These are phyloP conservation scores for Clarias pachynema DNA, from an alignment of 2,797 vertebrate species.

Conservation along the genomic window DNA sequence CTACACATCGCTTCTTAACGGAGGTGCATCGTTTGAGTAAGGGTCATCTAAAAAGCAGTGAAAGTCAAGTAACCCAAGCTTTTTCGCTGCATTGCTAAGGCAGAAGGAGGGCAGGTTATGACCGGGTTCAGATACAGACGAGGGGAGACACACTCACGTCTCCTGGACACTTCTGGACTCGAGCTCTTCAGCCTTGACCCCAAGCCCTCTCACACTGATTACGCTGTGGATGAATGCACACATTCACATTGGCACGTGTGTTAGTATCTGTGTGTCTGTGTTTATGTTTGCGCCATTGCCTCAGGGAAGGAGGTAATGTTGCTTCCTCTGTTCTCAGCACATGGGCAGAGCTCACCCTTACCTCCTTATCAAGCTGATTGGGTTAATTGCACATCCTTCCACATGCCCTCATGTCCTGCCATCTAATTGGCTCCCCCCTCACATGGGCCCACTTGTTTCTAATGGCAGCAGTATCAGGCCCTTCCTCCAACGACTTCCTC, in stretches of 20 bases:
- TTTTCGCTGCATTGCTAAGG: slow-evolving; percentile 45
- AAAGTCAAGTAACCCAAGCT: slow-evolving; percentile 44
- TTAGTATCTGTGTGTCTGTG: slow-evolving; percentile 46
- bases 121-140: slow-evolving; percentile 12
- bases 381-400: slow-evolving; percentile 60
- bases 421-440: slow-evolving; percentile 54
- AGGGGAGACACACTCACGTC: not conserved
- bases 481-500: slow-evolving; percentile 31
- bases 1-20: slow-evolving; percentile 49
- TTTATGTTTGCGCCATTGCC: slow-evolving; percentile 47
- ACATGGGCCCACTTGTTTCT: slow-evolving; percentile 15
- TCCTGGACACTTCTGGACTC: not conserved
- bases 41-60: slow-evolving; percentile 53
- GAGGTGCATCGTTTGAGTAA: slow-evolving; percentile 50
- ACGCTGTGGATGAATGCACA: slow-evolving; percentile 53
- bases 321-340: slow-evolving; percentile 51
- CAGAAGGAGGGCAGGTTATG: slow-evolving; percentile 36
- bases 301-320: slow-evolving; percentile 29
- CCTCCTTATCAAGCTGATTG: slow-evolving; percentile 60
- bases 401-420: slow-evolving; percentile 50
- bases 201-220: slow-evolving; percentile 17
- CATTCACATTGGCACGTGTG: slow-evolving; percentile 57
- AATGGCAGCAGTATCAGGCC: slow-evolving; percentile 29
- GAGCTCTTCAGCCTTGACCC: slow-evolving; percentile 11
- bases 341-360: slow-evolving; percentile 37